Evolutionary conservation across 2,797 vertebrate genomes (phyloP), one percentile per base, ranked within the genome.

Genomic region (Astyanax mexicanus): DNA sequence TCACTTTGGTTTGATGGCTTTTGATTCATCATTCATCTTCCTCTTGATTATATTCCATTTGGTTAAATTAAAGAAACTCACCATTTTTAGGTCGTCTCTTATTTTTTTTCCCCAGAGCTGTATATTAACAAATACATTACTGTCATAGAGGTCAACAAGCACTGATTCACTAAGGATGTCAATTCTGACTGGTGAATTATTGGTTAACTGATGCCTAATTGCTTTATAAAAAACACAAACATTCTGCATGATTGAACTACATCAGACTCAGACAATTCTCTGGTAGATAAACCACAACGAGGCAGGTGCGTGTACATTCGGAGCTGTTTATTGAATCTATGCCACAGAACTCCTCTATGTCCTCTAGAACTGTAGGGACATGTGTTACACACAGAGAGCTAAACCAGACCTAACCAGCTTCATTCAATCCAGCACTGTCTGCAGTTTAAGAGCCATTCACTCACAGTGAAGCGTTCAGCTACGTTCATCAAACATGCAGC

Each of bases 271-370:
- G 17, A 47, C 17, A 25, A 32, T 17, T 64, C 12, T 9, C 12
- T 10, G 17, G 13, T 27, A 72, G 19, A 64, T 13, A 54, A 74
- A 74, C 62, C 70, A 77, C 32, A 73, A 79, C 29, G 74, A 71
- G 37, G 32, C n/a, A n/a, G n/a, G n/a, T n/a, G n/a, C 42, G 72
- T 38, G 0, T 70, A 87, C 81, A 88, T 86, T 90, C 89, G 86
- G 85, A 87, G 89, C 83, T 74, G 84, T 93, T 93, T 84, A 85
- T 87, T 87, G 84, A 78, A 79, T 88, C 64, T 54, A 79, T 84
- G 84, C 92, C 94, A 94, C 89, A 95, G 93, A 94, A 93, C 92
- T 81, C 92, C 90, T 91, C 55, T 32, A 68, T 38, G 75, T 94
- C 85, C 81, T 89, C 91, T 85, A 90, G 72, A 89, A 88, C 89